A percentile compares a stretch with the other conserved stretches of the same genome.
Conservation (phyloP, 2,113 vertebrate genomes). For the Ranitomeya variabilis region DNA sequence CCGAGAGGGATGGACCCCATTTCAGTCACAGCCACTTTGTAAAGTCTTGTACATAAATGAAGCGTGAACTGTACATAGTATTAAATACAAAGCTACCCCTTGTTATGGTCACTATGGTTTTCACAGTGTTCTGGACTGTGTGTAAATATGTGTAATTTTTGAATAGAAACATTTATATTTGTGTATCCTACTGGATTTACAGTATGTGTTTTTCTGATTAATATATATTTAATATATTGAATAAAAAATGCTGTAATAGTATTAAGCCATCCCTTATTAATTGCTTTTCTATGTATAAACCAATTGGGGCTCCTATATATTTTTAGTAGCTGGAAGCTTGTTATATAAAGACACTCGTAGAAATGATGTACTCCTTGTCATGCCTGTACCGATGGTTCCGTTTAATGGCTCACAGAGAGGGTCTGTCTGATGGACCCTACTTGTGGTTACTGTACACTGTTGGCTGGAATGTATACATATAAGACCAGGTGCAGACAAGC, state of each 20-base stretch:
- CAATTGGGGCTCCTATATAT: not conserved
- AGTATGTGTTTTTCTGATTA: constrained; percentile 68
- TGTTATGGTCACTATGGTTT: constrained; percentile 44
- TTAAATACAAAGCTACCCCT: constrained; percentile 48
- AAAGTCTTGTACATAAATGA: constrained; percentile 56
- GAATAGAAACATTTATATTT: constrained; percentile 73
- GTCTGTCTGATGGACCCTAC: not conserved
- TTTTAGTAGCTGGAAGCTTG: not conserved
- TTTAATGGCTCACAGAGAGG: no score
- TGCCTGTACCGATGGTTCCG: no score
- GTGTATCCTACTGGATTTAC: constrained; percentile 73
- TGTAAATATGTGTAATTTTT: constrained; percentile 71
- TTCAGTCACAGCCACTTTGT: constrained; percentile 53
- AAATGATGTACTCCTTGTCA: not conserved
- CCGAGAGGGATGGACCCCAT: constrained; percentile 20
- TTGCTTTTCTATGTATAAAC: not conserved
- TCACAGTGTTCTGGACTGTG: constrained; percentile 63
- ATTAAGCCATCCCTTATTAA: not conserved
- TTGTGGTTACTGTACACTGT: no score
- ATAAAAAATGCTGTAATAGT: constrained; percentile 64
- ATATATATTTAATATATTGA: constrained; percentile 67
- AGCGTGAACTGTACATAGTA: constrained; percentile 51
- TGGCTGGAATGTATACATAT: no score
- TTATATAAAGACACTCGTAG: not conserved
- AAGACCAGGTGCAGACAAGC: no score